Evolutionary conservation across 2,888 invertebrate species (phyloP).

Genomic region (Xanthia icteritia): DNA sequence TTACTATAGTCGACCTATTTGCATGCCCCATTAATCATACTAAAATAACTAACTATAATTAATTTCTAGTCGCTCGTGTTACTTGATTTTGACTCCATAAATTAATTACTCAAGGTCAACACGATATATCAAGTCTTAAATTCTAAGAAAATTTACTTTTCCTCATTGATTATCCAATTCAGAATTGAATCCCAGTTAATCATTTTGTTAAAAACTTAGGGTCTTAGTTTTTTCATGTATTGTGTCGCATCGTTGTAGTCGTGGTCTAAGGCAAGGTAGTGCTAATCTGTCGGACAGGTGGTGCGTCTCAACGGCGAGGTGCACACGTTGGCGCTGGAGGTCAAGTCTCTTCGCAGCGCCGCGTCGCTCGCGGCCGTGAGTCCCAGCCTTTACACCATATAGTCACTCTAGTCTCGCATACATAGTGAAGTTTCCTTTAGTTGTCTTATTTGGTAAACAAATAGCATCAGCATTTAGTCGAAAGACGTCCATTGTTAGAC

Average conservation of each 20-base stretch:
- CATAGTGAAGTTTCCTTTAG: slow-evolving; percentile 11
- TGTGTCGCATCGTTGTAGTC: neutral
- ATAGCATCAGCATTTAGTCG: neutral
- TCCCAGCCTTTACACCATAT: slow-evolving; percentile 87
- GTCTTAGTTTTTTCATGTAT: neutral
- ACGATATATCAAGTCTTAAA: neutral
- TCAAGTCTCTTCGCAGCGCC: slow-evolving; percentile 84
- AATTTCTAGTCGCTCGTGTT: neutral
- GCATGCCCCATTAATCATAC: slow-evolving; percentile 23
- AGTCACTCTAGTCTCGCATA: slow-evolving; percentile 63
- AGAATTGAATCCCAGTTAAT: neutral
- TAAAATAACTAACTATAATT: slow-evolving; percentile 30
- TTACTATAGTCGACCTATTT: neutral
- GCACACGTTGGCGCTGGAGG: slow-evolving; percentile 93
- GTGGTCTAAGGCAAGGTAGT: slow-evolving; percentile 43
- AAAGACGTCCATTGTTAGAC: too few relatives aligned
- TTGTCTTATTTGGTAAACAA: slow-evolving; percentile 38
- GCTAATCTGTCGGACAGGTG: slow-evolving; percentile 77
- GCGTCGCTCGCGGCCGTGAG: slow-evolving; percentile 84
- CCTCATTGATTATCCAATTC: neutral
- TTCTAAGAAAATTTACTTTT: neutral
- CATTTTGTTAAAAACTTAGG: neutral
- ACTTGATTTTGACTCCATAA: neutral
- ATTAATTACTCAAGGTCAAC: neutral
- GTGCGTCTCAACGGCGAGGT: slow-evolving; percentile 93